Evolutionary conservation across 1,140 invertebrate genomes (phyloP).

Genomic region (Vanessa tameamea): DNA sequence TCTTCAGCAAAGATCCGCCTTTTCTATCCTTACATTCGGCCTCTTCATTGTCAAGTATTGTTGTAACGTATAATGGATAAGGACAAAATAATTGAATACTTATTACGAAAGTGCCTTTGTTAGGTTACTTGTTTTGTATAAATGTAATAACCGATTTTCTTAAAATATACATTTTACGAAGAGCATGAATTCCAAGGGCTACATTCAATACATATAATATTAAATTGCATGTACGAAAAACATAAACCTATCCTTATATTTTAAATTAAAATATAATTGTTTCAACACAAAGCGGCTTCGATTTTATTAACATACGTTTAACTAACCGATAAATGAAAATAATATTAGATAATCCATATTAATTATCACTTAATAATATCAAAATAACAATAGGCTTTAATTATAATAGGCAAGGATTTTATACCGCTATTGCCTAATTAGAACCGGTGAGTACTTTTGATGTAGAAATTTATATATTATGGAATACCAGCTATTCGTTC

Average conservation of each 20-base stretch:
- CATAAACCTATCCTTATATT: not conserved
- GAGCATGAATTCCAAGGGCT: too few species aligned
- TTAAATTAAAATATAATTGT: not conserved
- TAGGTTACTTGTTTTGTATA: too few species aligned
- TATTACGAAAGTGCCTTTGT: too few species aligned
- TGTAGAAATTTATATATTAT: slow-evolving; percentile 12
- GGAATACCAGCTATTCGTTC: not conserved
- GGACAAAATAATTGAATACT: too few species aligned
- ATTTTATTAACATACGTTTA: slow-evolving; percentile 1
- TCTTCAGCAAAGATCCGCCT: too few species aligned
- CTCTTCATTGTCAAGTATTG: too few species aligned
- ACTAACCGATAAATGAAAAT: slow-evolving; percentile 22
- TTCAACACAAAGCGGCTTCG: slow-evolving; percentile 3
- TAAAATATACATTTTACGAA: too few species aligned
- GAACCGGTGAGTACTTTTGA: not conserved
- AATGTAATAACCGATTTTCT: too few species aligned
- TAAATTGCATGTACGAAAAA: not conserved
- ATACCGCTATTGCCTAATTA: slow-evolving; percentile 60
- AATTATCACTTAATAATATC: slow-evolving; percentile 42
- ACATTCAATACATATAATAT: not conserved
- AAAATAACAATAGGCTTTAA: slow-evolving; percentile 53
- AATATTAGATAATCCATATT: slow-evolving; percentile 36
- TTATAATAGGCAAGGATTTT: slow-evolving; percentile 51
- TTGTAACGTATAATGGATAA: too few species aligned
- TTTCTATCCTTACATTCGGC: too few species aligned